Evolutionary conservation across 2,888 invertebrate genomes (phyloP).

Genomic region (Idaea straminata): DNA sequence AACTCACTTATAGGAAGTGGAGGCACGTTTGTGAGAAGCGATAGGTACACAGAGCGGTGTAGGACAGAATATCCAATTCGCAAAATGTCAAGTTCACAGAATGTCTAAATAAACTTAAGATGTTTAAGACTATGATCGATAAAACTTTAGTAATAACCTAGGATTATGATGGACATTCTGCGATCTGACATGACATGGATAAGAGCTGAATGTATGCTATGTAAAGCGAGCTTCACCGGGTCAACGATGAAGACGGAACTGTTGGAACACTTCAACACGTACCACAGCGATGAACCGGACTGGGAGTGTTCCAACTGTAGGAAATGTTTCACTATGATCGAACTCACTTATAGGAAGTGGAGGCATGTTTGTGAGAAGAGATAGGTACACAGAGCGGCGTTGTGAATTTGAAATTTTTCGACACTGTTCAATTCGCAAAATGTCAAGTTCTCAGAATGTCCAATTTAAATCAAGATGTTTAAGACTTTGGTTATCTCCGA

Average conservation of each 20-base stretch:
- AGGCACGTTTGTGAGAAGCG: constrained; percentile 37
- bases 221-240: constrained; percentile 34
- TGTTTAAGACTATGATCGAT: not conserved
- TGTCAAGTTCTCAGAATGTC: too few species aligned
- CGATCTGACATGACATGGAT: constrained; percentile 31
- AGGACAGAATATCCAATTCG: too few species aligned
- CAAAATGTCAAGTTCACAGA: too few species aligned
- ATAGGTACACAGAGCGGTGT: too few species aligned
- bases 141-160: constrained; percentile 27
- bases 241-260: constrained; percentile 21
- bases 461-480: too few species aligned
- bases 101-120: too few species aligned
- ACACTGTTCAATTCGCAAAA: too few species aligned
- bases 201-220: constrained; percentile 43
- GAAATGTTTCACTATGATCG: constrained; percentile 27
- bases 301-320: constrained; percentile 50
- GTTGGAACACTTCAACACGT: constrained; percentile 40
- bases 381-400: too few species aligned
- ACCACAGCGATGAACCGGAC: constrained; percentile 43
- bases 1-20: constrained; percentile 40
- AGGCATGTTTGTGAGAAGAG: constrained; percentile 37
- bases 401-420: too few species aligned
- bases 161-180: constrained; percentile 32
- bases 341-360: constrained; percentile 40
- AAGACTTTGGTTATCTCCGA: too few species aligned